These are phyloP conservation scores for Hedychridium roseum DNA, from an alignment of 2,888 invertebrate genomes.

Conservation along the genomic window DNA sequence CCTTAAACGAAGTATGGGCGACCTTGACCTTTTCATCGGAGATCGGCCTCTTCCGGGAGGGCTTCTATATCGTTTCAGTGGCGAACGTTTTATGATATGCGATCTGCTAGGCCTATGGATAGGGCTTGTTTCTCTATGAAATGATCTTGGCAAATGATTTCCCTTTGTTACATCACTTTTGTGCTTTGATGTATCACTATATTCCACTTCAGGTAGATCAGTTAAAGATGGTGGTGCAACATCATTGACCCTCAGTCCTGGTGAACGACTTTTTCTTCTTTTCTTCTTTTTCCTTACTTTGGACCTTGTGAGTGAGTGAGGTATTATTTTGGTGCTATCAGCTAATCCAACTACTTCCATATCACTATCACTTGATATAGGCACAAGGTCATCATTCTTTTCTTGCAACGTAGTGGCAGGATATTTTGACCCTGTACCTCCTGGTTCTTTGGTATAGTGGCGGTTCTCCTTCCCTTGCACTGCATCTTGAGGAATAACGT, in stretches of 20 bases:
- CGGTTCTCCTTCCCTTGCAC: conserved; percentile 60
- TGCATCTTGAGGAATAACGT: conserved; percentile 56
- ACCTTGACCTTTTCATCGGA: conserved; percentile 32
- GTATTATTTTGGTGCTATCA: conserved; percentile 31
- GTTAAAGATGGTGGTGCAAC: conserved; percentile 25
- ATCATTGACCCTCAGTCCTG: conserved; percentile 26
- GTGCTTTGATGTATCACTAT: conserved; percentile 10
- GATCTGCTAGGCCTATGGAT: conserved; percentile 25
- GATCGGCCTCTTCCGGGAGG: conserved; percentile 26
- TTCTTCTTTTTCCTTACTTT: conserved; percentile 46
- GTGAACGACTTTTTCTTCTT: conserved; percentile 38
- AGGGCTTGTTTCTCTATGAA: conserved; percentile 33
- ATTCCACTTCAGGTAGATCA: conserved; percentile 13
- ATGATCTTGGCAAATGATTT: conserved; percentile 21
- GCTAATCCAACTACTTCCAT: conserved; percentile 55
- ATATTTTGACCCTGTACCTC: conserved; percentile 33
- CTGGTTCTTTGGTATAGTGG: conserved; percentile 47
- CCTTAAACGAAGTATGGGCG: conserved; percentile 27
- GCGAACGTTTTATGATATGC: conserved; percentile 21
- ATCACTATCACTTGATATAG: conserved; percentile 60
- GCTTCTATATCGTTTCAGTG: conserved; percentile 35
- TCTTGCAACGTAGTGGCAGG: conserved; percentile 45
- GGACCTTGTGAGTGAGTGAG: conserved; percentile 17
- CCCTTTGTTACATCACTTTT: conserved; percentile 19
- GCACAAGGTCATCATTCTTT: conserved; percentile 55